Evolutionary conservation across 2,888 invertebrate genomes (phyloP).

Genomic region (Agonum fuliginosum): DNA sequence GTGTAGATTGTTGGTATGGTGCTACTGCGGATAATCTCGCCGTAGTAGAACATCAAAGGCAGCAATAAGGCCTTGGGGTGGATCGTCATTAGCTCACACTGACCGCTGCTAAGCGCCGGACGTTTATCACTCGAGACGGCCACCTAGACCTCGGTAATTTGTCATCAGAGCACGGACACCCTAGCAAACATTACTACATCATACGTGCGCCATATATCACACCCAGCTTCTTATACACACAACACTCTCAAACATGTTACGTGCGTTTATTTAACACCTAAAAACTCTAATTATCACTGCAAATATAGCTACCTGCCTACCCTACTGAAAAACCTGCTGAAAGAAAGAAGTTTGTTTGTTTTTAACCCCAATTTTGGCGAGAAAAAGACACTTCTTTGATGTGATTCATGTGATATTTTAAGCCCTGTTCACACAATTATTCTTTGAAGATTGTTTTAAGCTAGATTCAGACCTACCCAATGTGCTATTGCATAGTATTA

Average conservation of each 20-base stretch:
- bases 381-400: no score
- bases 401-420: no score
- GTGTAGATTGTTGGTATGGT: neutral
- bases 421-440: no score
- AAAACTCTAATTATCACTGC: neutral
- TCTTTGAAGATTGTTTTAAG: no score
- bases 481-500: no score
- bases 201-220: slow-evolving; percentile 52
- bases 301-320: no score
- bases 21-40: slow-evolving; percentile 22
- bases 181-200: slow-evolving; percentile 37
- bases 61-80: slow-evolving; percentile 40
- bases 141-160: slow-evolving; percentile 55
- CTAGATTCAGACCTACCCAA: no score
- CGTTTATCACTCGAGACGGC: slow-evolving; percentile 59
- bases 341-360: no score
- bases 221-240: neutral
- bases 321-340: no score
- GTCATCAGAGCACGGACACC: slow-evolving; percentile 57
- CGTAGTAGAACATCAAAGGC: slow-evolving; percentile 39
- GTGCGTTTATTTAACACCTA: neutral
- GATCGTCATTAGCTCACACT: slow-evolving; percentile 52
- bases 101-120: slow-evolving; percentile 55
- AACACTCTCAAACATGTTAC: no score
- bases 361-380: no score